Evolutionary conservation across 2,888 invertebrate genomes (phyloP).

Genomic region (Druceiella hillmani): DNA sequence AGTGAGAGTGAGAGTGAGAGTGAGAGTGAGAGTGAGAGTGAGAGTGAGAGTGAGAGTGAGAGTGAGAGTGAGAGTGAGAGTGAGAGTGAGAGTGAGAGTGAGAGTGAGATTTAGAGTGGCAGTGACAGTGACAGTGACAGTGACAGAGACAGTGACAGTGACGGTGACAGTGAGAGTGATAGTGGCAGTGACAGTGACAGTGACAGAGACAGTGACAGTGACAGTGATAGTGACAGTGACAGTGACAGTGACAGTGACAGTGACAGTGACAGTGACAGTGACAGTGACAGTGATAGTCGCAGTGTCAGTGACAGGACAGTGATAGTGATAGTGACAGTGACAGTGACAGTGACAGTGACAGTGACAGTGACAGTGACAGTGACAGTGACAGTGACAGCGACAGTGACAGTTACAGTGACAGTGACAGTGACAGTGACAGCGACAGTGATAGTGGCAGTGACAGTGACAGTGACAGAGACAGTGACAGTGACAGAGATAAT

Average conservation of each 20-base stretch:
- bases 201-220: conserved; percentile 5
- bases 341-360: conserved; percentile 6
- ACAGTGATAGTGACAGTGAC: conserved; percentile 4
- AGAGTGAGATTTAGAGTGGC: not conserved
- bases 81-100: conserved; percentile 1
- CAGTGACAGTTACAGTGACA: conserved; percentile 1
- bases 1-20: no score
- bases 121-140: conserved; percentile 3
- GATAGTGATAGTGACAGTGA: conserved; percentile 6
- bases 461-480: conserved; percentile 4
- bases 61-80: conserved; percentile 1
- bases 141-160: no score
- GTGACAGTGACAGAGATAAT: conserved; percentile 4
- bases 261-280: conserved; percentile 5
- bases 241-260: conserved; percentile 6
- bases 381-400: conserved; percentile 3
- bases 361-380: conserved; percentile 5
- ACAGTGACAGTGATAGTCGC: conserved; percentile 3
- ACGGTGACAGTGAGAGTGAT: no score
- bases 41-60: no score
- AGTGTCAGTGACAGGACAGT: no score
- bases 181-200: conserved; percentile 5
- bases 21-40: no score
- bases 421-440: conserved; percentile 2
- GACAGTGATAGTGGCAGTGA: conserved; percentile 2